phyloP scores from a whole-genome alignment of 2,888 invertebrate genomes.

The Nymphalis c-album region DNA sequence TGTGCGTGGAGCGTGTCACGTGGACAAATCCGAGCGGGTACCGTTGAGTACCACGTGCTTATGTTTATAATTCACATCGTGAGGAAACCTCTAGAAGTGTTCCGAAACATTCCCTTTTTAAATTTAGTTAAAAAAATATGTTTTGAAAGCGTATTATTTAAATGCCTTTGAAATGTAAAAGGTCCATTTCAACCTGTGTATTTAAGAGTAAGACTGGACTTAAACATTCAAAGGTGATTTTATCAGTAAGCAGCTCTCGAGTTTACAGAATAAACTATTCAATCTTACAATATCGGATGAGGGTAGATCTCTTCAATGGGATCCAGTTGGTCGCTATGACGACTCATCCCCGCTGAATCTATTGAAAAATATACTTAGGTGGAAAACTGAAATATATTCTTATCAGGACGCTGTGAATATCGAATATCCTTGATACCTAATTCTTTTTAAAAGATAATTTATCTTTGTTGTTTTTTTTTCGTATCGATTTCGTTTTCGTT shows the following conservation, averaged over 20 bases:
- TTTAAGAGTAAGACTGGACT: conserved; percentile 26
- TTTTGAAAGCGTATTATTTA: too few species aligned
- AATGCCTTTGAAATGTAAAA: neutral
- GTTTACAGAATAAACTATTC: conserved; percentile 71
- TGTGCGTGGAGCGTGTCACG: too few species aligned
- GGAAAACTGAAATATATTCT: conserved; percentile 45
- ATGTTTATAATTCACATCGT: too few species aligned
- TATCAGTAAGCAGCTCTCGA: conserved; percentile 58
- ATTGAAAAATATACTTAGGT: conserved; percentile 44
- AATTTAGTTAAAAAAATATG: too few species aligned
- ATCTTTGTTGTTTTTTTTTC: conserved; percentile 14
- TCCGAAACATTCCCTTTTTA: too few species aligned
- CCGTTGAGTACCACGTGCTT: too few species aligned
- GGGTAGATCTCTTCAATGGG: conserved; percentile 70
- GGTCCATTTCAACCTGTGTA: conserved; percentile 5
- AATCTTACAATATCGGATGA: conserved; percentile 70
- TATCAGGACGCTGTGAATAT: conserved; percentile 44
- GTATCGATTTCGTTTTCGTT: neutral
- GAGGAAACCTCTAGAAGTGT: too few species aligned
- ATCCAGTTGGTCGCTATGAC: conserved; percentile 67
- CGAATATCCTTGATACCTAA: conserved; percentile 40
- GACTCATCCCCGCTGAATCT: conserved; percentile 56
- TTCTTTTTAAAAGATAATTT: conserved; percentile 21
- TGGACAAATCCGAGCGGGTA: too few species aligned
- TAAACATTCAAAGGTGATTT: conserved; percentile 53